Percentiles rank a stretch among this genome's conserved stretches.
Evolutionary conservation across 2,888 invertebrate species (phyloP).

Genomic region (Drosophila testacea): DNA sequence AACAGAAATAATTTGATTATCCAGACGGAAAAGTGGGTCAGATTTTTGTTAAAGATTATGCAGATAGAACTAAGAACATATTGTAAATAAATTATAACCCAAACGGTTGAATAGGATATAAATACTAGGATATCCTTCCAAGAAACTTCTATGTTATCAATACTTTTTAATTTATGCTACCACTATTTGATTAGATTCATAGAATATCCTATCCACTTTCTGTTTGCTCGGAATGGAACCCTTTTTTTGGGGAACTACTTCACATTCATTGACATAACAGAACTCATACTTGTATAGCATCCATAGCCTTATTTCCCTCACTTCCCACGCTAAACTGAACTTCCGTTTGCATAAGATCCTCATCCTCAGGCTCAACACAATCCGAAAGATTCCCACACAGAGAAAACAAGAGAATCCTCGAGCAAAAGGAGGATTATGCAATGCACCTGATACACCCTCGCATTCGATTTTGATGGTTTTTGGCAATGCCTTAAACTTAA

Average conservation of each 20-base stretch:
- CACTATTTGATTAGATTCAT: background rate
- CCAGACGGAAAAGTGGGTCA: background rate
- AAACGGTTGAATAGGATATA: too few species aligned
- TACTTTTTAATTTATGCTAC: background rate
- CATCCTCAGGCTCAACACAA: background rate
- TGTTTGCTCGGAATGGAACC: background rate
- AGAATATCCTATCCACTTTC: background rate
- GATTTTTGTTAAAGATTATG: background rate
- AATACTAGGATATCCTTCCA: background rate
- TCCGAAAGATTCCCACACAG: constrained; percentile 57
- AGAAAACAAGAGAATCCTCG: background rate
- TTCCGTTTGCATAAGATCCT: constrained; percentile 41
- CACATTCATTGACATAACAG: constrained; percentile 9
- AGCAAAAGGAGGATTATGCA: constrained; percentile 59
- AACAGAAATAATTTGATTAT: background rate
- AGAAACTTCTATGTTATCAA: background rate
- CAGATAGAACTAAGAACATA: background rate
- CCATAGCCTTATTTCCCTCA: background rate
- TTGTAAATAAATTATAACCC: too few species aligned
- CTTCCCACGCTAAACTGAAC: constrained; percentile 39
- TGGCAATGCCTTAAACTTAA: constrained; percentile 14
- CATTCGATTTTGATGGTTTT: constrained; percentile 16
- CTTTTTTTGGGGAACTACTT: background rate
- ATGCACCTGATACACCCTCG: constrained; percentile 72
- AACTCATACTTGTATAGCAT: background rate